A percentile compares a stretch with the other conserved stretches of the same genome.
These are phyloP conservation scores for Drosophila phalerata DNA, from an alignment of 2,888 invertebrate species.

Conservation along the genomic window DNA sequence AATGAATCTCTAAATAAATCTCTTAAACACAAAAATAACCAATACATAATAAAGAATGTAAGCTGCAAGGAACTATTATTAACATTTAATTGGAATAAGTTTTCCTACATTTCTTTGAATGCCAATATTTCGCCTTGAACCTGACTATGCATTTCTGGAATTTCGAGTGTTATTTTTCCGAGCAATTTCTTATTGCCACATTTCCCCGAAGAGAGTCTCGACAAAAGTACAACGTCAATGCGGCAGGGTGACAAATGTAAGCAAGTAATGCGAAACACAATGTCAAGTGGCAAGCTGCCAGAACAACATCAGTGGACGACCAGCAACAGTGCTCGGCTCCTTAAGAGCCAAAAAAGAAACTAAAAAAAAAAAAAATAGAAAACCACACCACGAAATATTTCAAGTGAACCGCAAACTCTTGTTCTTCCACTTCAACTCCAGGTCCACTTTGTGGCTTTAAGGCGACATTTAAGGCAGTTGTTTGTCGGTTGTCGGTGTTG, in stretches of 20 bases:
- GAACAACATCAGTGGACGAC: slow-evolving; percentile 20
- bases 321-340: slow-evolving; percentile 25
- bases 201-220: slow-evolving; percentile 14
- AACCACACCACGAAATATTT: slow-evolving; percentile 26
- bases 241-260: slow-evolving; percentile 47
- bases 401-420: slow-evolving; percentile 19
- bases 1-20: not conserved
- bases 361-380: not conserved
- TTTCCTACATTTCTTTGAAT: slow-evolving; percentile 8
- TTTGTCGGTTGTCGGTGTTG: too few relatives aligned
- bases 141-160: slow-evolving; percentile 36
- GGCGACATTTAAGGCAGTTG: slow-evolving; percentile 24
- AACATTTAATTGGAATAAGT: slow-evolving; percentile 7
- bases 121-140: slow-evolving; percentile 59
- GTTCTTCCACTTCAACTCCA: not conserved
- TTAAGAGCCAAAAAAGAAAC: not conserved
- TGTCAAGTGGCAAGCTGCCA: slow-evolving; percentile 47
- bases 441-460: slow-evolving; percentile 7
- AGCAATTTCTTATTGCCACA: slow-evolving; percentile 9
- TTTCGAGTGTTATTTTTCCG: slow-evolving; percentile 48
- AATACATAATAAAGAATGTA: not conserved
- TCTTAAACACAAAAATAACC: not conserved
- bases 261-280: slow-evolving; percentile 57
- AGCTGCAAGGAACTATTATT: slow-evolving; percentile 2
- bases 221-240: slow-evolving; percentile 6